These are phyloP conservation scores for Coregonus ussuriensis DNA, from an alignment of 2,797 vertebrate species.

Conservation along the genomic window DNA sequence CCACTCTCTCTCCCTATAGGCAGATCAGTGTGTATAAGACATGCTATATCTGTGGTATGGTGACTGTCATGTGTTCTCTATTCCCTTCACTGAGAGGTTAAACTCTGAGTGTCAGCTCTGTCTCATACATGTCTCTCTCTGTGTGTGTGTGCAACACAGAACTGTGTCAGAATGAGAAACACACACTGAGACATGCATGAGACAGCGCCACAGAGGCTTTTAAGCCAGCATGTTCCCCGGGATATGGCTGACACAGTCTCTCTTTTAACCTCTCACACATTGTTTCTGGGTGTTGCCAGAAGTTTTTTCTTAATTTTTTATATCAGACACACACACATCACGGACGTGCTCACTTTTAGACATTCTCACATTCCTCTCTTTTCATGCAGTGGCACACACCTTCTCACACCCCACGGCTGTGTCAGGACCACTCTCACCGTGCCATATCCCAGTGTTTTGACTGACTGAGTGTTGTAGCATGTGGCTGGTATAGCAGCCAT, in stretches of 20 bases:
- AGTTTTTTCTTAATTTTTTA: too few species aligned
- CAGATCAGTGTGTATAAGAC: neutral
- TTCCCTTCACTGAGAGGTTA: neutral
- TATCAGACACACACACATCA: conserved; percentile 20
- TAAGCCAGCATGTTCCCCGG: too few species aligned
- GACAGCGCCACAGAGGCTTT: too few species aligned
- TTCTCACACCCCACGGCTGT: neutral
- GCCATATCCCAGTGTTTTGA: too few species aligned
- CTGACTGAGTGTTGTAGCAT: neutral
- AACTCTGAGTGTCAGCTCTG: neutral
- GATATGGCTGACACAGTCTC: too few species aligned
- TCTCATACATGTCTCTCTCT: neutral
- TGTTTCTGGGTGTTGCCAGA: neutral
- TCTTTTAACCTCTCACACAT: neutral
- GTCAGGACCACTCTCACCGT: too few species aligned
- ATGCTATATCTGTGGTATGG: neutral
- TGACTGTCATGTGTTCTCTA: neutral
- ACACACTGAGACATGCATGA: too few species aligned
- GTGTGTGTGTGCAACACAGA: neutral
- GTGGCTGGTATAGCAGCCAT: too few species aligned
- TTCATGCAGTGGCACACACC: neutral
- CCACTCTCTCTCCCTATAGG: neutral
- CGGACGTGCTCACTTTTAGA: neutral
- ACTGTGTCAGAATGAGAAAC: too few species aligned
- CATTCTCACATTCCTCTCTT: neutral